These are phyloP conservation scores for Halyomorpha halys DNA, from an alignment of 1,140 invertebrate genomes.

Conservation along the genomic window DNA sequence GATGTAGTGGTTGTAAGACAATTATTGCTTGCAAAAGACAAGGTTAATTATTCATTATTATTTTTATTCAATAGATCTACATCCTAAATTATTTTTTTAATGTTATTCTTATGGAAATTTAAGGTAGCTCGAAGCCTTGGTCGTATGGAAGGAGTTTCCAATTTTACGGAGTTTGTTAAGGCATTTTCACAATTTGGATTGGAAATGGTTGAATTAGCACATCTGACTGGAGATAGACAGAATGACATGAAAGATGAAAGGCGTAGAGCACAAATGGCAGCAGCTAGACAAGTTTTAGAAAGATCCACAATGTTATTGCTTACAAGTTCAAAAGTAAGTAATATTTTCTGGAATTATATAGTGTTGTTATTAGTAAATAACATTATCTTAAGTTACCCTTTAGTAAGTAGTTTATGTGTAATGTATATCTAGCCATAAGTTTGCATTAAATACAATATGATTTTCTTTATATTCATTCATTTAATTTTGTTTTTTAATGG, in stretches of 20 bases:
- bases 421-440: no score
- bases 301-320: slow-evolving; percentile 96
- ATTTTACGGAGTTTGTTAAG: slow-evolving; percentile 97
- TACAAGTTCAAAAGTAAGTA: slow-evolving; percentile 81
- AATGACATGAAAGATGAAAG: slow-evolving; percentile 92
- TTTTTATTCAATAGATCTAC: slow-evolving; percentile 1
- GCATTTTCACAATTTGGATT: slow-evolving; percentile 96
- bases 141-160: slow-evolving; percentile 84
- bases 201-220: slow-evolving; percentile 96
- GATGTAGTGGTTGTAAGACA: slow-evolving; percentile 98
- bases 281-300: slow-evolving; percentile 87
- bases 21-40: slow-evolving; percentile 88
- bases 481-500: not conserved
- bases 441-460: no score
- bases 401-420: no score
- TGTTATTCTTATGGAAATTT: not conserved
- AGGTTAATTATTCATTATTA: slow-evolving; percentile 47
- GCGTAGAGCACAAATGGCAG: slow-evolving; percentile 87
- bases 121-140: slow-evolving; percentile 52
- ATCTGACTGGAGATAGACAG: slow-evolving; percentile 71
- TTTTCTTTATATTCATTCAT: no score
- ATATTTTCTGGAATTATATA: not conserved
- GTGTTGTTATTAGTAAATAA: no score
- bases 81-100: not conserved
- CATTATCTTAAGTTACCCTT: no score